Percentiles rank a stretch among this genome's conserved stretches.
These are phyloP conservation scores for Leucophenga maculata DNA, from an alignment of 2,888 invertebrate species.

Conservation along the genomic window DNA sequence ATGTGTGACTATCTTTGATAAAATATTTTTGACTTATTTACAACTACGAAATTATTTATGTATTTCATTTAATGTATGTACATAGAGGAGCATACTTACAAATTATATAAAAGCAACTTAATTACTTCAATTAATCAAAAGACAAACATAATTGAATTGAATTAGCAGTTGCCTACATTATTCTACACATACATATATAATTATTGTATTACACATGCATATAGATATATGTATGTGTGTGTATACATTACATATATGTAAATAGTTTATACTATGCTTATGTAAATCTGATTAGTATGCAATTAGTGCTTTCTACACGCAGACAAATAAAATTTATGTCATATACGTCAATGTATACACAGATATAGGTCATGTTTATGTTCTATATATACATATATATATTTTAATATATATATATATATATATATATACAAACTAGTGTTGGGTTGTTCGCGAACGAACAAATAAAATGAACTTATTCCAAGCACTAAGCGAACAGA, in stretches of 20 bases:
- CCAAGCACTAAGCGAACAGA: too few species aligned
- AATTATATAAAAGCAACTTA: constrained; percentile 34
- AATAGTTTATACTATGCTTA: constrained; percentile 24
- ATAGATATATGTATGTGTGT: not conserved
- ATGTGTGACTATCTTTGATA: not conserved
- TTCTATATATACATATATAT: constrained; percentile 9
- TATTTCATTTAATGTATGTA: constrained; percentile 36
- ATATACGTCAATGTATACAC: constrained; percentile 22
- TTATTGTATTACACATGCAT: too few species aligned
- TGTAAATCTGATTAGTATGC: constrained; percentile 44
- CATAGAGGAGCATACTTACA: constrained; percentile 24
- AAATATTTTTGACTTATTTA: not conserved
- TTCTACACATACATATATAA: too few species aligned
- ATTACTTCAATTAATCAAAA: constrained; percentile 37
- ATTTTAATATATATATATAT: too few species aligned
- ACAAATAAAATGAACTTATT: too few species aligned
- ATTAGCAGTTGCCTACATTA: constrained; percentile 13
- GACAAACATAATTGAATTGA: constrained; percentile 27
- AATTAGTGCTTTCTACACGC: constrained; percentile 44
- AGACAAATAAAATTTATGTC: constrained; percentile 27
- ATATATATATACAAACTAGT: too few species aligned
- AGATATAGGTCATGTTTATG: too few species aligned
- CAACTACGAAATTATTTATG: constrained; percentile 26
- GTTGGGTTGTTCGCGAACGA: too few species aligned
- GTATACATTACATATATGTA: constrained; percentile 11